These are phyloP conservation scores for Epizoanthus fatuus DNA, from an alignment of 92 coral and sea anemone genomes.

Conservation along the genomic window DNA sequence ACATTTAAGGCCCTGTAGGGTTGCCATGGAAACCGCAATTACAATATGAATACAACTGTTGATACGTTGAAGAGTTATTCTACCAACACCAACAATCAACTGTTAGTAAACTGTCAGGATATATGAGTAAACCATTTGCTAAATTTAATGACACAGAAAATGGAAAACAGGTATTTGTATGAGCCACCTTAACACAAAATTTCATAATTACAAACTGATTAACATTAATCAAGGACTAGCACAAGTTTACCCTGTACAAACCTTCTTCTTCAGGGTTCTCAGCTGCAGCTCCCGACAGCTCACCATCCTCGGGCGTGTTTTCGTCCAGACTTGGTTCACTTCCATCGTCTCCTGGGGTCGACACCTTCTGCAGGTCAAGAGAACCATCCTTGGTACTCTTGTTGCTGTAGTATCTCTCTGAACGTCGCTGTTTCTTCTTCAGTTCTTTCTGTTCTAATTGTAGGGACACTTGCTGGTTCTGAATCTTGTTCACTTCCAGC, in stretches of 20 bases:
- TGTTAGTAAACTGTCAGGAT: too few species aligned
- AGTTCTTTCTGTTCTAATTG: slow-evolving; percentile 92
- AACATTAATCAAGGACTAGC: background rate
- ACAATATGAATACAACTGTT: too few species aligned
- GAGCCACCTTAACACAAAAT: too few species aligned
- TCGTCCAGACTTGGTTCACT: slow-evolving; percentile 54
- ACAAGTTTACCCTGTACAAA: background rate
- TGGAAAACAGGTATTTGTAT: too few species aligned
- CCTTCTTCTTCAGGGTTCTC: slow-evolving; percentile 42
- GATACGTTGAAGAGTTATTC: too few species aligned
- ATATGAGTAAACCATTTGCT: too few species aligned
- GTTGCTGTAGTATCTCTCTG: slow-evolving; percentile 93
- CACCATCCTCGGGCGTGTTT: slow-evolving; percentile 30
- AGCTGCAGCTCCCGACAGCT: slow-evolving; percentile 11
- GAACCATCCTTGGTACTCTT: slow-evolving; percentile 77
- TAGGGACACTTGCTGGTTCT: slow-evolving; percentile 74
- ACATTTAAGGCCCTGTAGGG: too few species aligned
- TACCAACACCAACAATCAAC: too few species aligned
- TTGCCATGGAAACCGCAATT: too few species aligned
- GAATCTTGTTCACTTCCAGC: slow-evolving; percentile 74
- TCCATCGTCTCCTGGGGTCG: slow-evolving; percentile 37
- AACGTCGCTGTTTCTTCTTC: slow-evolving; percentile 95
- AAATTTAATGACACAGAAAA: too few species aligned
- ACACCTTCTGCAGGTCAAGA: slow-evolving; percentile 62
- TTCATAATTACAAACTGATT: too few species aligned